Conservation (phyloP, 2,888 invertebrate species). For the Lithophane leautieri region DNA sequence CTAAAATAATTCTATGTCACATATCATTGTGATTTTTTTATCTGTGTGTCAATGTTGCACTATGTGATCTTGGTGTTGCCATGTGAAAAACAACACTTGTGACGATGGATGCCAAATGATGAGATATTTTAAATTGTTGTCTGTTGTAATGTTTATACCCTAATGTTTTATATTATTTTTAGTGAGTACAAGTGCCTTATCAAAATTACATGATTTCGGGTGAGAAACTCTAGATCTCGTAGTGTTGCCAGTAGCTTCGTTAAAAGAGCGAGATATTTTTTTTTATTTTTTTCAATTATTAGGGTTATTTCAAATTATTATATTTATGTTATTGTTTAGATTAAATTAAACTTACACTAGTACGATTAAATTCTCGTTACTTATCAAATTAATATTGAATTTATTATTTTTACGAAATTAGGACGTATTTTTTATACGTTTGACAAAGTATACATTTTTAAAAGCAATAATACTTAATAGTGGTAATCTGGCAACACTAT, state of each 20-base stretch:
- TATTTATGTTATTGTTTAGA: constrained; percentile 5
- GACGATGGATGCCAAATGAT: constrained; percentile 83
- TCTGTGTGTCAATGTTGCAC: constrained; percentile 57
- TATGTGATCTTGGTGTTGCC: constrained; percentile 80
- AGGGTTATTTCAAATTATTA: not conserved
- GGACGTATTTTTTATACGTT: not conserved
- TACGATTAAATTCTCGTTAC: not conserved
- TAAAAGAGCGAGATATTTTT: not conserved
- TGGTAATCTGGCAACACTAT: constrained; percentile 61
- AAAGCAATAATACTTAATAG: constrained; percentile 2
- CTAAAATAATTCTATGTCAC: constrained; percentile 48
- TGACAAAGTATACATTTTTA: not conserved
- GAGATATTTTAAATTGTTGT: constrained; percentile 76
- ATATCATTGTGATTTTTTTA: constrained; percentile 66
- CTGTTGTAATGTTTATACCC: constrained; percentile 75
- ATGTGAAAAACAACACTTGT: constrained; percentile 72
- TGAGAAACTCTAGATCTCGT: constrained; percentile 36
- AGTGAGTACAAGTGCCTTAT: constrained; percentile 74
- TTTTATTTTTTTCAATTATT: not conserved
- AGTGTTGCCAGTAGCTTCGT: constrained; percentile 61
- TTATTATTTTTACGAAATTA: not conserved
- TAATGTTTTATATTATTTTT: constrained; percentile 65
- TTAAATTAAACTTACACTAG: not conserved
- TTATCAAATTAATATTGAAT: not conserved
- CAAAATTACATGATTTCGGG: constrained; percentile 61